Percentiles rank a stretch among this genome's conserved stretches.
phyloP scores from a whole-genome alignment of 1,140 invertebrate species.

The Melanaphis sacchari region DNA sequence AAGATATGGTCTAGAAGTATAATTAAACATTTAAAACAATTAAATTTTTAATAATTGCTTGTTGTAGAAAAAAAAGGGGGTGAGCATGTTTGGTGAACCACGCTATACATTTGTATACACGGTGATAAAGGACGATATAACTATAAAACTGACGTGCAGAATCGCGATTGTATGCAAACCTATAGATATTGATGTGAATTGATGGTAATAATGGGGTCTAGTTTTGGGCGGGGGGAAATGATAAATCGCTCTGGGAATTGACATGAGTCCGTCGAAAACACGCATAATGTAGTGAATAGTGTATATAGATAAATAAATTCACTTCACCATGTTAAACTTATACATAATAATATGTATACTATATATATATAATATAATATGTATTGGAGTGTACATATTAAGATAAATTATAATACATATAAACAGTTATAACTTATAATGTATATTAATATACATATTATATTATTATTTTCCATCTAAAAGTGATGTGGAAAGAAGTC shows the following conservation, averaged over 20 bases:
- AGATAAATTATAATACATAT: background rate
- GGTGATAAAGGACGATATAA: background rate
- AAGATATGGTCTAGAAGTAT: background rate
- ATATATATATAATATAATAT: background rate
- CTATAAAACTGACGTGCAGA: background rate
- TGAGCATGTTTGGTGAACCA: background rate
- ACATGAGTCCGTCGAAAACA: background rate
- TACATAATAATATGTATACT: background rate
- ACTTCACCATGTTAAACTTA: background rate
- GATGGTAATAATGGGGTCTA: background rate
- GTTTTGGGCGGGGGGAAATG: background rate
- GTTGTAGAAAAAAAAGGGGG: background rate
- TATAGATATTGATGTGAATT: background rate
- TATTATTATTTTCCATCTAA: background rate
- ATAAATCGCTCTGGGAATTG: background rate
- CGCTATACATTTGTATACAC: background rate
- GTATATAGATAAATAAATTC: background rate
- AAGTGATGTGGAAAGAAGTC: background rate
- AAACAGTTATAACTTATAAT: background rate
- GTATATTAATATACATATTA: background rate
- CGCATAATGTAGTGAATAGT: background rate
- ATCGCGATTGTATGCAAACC: background rate
- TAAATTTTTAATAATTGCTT: background rate
- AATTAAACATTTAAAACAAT: background rate
- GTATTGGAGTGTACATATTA: background rate